These are phyloP conservation scores for Eudyptes chrysolophus DNA, from an alignment of 2,113 vertebrate species.

Conservation along the genomic window DNA sequence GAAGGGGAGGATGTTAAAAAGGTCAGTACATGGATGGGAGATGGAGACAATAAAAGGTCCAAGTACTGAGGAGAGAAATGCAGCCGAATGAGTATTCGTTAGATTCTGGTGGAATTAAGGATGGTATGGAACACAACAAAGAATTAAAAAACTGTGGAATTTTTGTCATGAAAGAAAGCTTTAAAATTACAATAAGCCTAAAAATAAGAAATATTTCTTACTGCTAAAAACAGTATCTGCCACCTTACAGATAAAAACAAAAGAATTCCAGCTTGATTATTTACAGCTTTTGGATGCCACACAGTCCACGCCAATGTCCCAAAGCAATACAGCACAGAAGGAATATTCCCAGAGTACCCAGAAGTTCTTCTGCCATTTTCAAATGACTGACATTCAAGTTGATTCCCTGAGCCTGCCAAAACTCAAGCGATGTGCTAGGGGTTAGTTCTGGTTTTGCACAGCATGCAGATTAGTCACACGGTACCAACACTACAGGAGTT, in stretches of 20 bases:
- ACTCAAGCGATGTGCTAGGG: accelerated
- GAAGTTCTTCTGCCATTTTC: neutral
- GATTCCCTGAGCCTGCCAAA: neutral
- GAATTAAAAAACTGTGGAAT: neutral
- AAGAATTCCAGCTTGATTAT: neutral
- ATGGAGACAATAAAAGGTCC: neutral
- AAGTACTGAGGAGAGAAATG: neutral
- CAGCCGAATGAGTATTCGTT: neutral
- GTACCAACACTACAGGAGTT: neutral
- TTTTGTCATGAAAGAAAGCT: neutral
- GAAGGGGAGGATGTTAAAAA: neutral
- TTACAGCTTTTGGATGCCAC: neutral
- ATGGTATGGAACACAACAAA: neutral
- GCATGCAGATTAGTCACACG: neutral
- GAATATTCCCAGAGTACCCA: neutral
- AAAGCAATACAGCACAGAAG: neutral
- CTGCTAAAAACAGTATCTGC: neutral
- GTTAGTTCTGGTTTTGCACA: neutral
- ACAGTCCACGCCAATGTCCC: neutral
- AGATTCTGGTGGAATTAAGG: neutral
- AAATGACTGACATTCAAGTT: neutral
- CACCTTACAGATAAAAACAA: neutral
- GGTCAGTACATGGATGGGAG: neutral
- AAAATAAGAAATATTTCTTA: neutral
- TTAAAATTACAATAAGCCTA: neutral